Conservation (phyloP, 2,888 invertebrate species). For the Heliothis peltigera region DNA sequence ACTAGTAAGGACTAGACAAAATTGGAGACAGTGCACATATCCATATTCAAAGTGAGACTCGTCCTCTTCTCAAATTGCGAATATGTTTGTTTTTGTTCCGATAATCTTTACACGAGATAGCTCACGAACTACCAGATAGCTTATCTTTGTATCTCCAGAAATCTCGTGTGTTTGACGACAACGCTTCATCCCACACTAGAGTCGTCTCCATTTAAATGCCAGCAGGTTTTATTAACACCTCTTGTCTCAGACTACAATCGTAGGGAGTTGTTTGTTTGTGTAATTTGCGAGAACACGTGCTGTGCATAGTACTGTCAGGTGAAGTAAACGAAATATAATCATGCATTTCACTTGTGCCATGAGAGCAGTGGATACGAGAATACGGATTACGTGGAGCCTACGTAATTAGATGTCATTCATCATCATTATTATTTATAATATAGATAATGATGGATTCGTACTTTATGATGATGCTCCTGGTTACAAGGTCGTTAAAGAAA, state of each 20-base stretch:
- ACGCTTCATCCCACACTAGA: background rate
- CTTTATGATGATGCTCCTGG: too few species aligned
- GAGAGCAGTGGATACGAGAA: too few species aligned
- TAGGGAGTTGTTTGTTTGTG: constrained; percentile 33
- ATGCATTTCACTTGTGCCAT: background rate
- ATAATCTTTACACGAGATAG: background rate
- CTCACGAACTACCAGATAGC: background rate
- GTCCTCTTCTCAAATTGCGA: background rate
- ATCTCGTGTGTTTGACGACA: background rate
- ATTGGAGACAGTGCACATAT: too few species aligned
- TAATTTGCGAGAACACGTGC: constrained; percentile 23
- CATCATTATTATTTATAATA: too few species aligned
- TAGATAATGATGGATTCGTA: too few species aligned
- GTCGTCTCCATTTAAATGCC: too few species aligned
- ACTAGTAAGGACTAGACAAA: too few species aligned
- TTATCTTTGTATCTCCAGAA: background rate
- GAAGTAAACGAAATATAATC: constrained; percentile 1
- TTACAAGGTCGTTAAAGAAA: too few species aligned
- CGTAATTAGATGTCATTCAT: too few species aligned
- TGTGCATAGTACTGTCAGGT: background rate
- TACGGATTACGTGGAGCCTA: too few species aligned
- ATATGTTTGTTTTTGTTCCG: background rate
- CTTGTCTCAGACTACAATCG: background rate
- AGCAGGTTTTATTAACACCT: background rate
- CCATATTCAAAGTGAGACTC: too few species aligned